Percentiles rank a stretch among this genome's conserved stretches.
Conservation (phyloP, 1,140 invertebrate genomes). For the Magallana gigas region DNA sequence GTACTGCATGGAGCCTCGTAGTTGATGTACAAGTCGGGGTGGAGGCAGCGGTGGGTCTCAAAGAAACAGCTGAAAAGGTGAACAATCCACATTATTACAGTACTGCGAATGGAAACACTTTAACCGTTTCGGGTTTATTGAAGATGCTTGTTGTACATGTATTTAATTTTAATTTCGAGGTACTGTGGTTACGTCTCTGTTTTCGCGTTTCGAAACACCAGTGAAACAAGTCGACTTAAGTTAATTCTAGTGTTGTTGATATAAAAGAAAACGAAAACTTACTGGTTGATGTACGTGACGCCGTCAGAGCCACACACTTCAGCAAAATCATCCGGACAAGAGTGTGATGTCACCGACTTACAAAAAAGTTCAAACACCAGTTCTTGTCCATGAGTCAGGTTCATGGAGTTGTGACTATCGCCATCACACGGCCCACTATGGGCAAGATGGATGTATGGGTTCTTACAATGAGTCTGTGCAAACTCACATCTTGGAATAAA, state of each 20-base stretch:
- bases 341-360: not conserved
- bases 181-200: too few relatives aligned
- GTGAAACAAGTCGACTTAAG: not conserved
- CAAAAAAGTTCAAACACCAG: slow-evolving; percentile 39
- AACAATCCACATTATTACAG: not conserved
- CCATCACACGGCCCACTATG: slow-evolving; percentile 41
- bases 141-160: too few relatives aligned
- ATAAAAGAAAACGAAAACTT: not conserved
- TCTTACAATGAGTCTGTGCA: slow-evolving; percentile 26
- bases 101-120: too few relatives aligned
- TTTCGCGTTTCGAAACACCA: not conserved
- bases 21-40: slow-evolving; percentile 23
- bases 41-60: slow-evolving; percentile 41
- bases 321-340: slow-evolving; percentile 44
- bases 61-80: slow-evolving; percentile 43
- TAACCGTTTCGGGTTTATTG: too few relatives aligned
- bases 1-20: slow-evolving; percentile 8
- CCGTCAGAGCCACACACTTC: slow-evolving; percentile 42
- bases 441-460: slow-evolving; percentile 32
- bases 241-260: not conserved
- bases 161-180: too few relatives aligned
- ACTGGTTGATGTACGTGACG: slow-evolving; percentile 41
- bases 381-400: slow-evolving; percentile 43
- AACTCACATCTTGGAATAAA: slow-evolving; percentile 46
- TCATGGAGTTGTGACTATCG: slow-evolving; percentile 29